Evolutionary conservation across 2,797 vertebrate genomes (phyloP), one percentile per base, ranked within the genome.

Genomic region (Nannoperca australis): DNA sequence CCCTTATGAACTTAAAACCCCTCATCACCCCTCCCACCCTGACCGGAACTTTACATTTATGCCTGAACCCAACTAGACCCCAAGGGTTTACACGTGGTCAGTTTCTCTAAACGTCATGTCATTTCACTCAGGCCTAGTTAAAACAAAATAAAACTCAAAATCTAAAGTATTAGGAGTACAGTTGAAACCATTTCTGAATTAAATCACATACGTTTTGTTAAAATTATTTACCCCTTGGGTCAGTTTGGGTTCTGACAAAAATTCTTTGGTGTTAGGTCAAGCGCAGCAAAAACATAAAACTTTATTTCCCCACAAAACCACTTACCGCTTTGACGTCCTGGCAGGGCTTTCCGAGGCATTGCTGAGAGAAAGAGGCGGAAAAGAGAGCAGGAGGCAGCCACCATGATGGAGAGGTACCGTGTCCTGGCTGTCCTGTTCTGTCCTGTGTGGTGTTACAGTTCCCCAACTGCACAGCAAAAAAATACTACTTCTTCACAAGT

Each of bases 361-460:
- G 97, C 97, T 88, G 97, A 99, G 92, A 96, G 94, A 97, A 99
- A 99, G 93, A 97, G 97, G 87, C 95, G 96, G 93, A 99, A 98
- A 95, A 96, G 96, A 91, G 97, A 98, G 89, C 96, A 96, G 93
- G 97, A 98, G 88, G 96, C 96, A 78, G 96, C 97, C 75, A 92
- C 95, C 88, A 81, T 95, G 92, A 97, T 97, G 88, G 97, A 99
- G 96, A 99, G 98, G 98, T 99, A 99, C 95, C 94, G 92, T 96
- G 62, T 73, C 89, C 78, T 86, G 85, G 89, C 88, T 92, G 81
- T 3, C 18, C 89, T 92, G 92, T 93, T 71, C 87, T 88, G 88
- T 92, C 83, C 85, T 92, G 89, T 93, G 77, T 86, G 83, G 64
- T 89, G 59, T 85, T 55, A 64, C 34, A 78, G 8, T 56, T 47